A percentile compares a stretch with the other conserved stretches of the same genome.
Conservation (phyloP, 1,140 invertebrate species). For the Solenopsis fugax region DNA sequence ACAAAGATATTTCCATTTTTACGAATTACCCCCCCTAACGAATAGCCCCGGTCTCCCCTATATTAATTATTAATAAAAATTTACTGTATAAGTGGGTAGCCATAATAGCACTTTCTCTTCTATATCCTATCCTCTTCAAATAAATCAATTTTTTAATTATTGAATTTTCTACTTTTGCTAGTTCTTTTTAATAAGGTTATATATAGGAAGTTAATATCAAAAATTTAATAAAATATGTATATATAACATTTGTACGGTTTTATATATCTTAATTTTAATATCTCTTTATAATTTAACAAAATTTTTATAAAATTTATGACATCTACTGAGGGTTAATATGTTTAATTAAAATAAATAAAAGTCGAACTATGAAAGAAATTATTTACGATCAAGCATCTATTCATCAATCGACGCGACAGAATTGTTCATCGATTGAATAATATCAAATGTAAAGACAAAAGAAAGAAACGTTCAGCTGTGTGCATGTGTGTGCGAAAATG, state of each 20-base stretch:
- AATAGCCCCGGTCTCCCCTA: too few relatives aligned
- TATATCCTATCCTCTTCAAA: neutral
- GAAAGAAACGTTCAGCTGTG: neutral
- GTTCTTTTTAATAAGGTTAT: neutral
- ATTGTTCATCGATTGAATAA: slow-evolving; percentile 11
- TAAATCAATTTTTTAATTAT: slow-evolving; percentile 1
- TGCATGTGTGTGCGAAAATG: neutral
- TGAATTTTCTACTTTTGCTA: neutral
- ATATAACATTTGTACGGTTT: neutral
- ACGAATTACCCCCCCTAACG: too few relatives aligned
- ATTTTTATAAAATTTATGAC: slow-evolving; percentile 2
- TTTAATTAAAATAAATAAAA: neutral
- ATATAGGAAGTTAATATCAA: slow-evolving; percentile 6
- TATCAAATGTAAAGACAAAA: neutral
- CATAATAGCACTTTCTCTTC: too few relatives aligned
- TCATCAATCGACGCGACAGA: neutral
- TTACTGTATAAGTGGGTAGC: too few relatives aligned
- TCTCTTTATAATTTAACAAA: slow-evolving; percentile 18
- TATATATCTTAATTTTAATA: slow-evolving; percentile 8
- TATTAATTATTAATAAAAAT: too few relatives aligned
- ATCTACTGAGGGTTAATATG: slow-evolving; percentile 16
- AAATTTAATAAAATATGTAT: neutral
- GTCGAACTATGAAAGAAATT: neutral
- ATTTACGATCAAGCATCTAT: neutral
- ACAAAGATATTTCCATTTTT: too few relatives aligned